Base-by-base conservation (phyloP, 2,888 invertebrate genomes). In the Alsophila aescularia region DNA sequence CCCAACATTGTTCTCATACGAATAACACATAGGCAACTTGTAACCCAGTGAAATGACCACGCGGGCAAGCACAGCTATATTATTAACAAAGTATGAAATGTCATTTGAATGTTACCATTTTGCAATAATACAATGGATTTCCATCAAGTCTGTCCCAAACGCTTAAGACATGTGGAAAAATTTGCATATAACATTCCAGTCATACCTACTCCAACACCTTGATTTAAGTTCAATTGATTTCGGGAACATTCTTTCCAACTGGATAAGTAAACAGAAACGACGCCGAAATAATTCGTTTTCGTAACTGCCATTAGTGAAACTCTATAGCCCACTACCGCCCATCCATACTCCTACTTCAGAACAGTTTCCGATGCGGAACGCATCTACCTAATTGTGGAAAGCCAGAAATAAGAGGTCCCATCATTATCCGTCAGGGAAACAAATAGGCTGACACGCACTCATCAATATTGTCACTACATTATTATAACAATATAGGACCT, bases 381-480 rank as follows among this genome's bases (percentile, higher is more conserved):
- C 55, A 58, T 58, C 56, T 49, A 60, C 64, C 64, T 64, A 66
- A 66, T 66, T 66, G 66, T 66, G 61, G 66, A 58, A 63, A 66
- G 61, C 66, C 63, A 66, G 66, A 63, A 63, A 60, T 66, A 65
- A 63, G 66, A 63, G 65, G 61, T 50, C 41, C 44, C 66, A 66
- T 66, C 66, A 66, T 66, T 66, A 66, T 61, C 61, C 51, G 63
- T 66, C 66, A 61, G 58, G 42, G 41, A 54, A 58, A 66, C 66
- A 66, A 66, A 66, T 66, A 56, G 61, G 36, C 63, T 57, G 61
- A 60, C 66, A 57, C 60, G 47, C 52, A 63, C 60, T 54, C 61
- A 66, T 66, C 66, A 61, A 63, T 65, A 56, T 60, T 60, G 56
- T 60, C 54, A 52, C 61, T 58, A 58, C 50, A 50, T 58, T 66